Conservation (phyloP, 2,113 vertebrate species). For the Silurus glanis region DNA sequence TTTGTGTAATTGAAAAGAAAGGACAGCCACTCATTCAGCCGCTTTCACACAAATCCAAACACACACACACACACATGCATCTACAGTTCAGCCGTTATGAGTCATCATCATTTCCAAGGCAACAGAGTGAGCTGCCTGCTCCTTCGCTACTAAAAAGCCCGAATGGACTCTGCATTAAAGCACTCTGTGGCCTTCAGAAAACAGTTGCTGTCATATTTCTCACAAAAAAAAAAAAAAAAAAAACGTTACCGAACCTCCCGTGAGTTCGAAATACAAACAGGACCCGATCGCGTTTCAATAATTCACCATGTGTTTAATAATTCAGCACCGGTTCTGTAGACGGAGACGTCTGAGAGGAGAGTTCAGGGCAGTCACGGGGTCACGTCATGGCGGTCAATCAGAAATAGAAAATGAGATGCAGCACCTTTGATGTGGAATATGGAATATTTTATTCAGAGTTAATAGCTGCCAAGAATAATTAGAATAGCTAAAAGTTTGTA, state of each 20-base stretch:
- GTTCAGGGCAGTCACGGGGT: conserved; percentile 36
- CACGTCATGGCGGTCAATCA: conserved; percentile 3
- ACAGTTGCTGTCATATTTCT: background rate
- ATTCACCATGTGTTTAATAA: conserved; percentile 45
- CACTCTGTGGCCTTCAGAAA: background rate
- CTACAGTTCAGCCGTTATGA: conserved; percentile 41
- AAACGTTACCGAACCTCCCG: too few species aligned
- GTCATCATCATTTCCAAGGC: conserved; percentile 51
- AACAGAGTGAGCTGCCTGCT: conserved; percentile 24
- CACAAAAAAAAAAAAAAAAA: background rate
- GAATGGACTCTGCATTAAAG: background rate
- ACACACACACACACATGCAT: conserved; percentile 6
- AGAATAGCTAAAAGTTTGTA: too few species aligned
- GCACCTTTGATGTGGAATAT: background rate
- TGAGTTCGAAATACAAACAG: background rate
- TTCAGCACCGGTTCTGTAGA: conserved; percentile 21
- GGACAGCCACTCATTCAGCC: background rate
- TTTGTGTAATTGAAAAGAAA: conserved; percentile 35
- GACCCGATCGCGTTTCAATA: conserved; percentile 36
- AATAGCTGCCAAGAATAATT: too few species aligned
- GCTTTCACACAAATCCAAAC: conserved; percentile 17
- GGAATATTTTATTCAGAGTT: background rate
- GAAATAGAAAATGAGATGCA: background rate
- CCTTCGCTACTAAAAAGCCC: background rate
- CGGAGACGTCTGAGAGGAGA: conserved; percentile 23